These are phyloP conservation scores for Mythimna lalbum DNA, from an alignment of 2,888 invertebrate species.

Conservation along the genomic window DNA sequence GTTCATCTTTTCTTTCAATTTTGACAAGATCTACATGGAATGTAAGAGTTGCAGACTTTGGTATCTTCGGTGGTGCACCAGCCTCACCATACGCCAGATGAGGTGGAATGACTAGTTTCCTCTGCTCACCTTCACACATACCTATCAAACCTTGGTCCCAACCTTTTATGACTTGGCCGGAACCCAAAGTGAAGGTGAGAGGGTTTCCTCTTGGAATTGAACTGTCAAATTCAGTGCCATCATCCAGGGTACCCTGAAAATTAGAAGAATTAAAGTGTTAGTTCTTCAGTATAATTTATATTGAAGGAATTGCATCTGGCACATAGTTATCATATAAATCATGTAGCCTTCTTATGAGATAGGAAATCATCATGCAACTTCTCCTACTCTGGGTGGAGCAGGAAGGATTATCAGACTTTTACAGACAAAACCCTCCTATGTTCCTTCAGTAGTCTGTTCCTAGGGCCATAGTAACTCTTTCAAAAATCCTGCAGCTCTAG, in stretches of 20 bases:
- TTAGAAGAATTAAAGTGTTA: not conserved
- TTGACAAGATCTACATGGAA: constrained; percentile 95
- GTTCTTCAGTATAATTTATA: not conserved
- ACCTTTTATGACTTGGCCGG: constrained; percentile 96
- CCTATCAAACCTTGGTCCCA: constrained; percentile 97
- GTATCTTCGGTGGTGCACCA: constrained; percentile 96
- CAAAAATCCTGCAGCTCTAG: too few species aligned
- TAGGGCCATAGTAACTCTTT: too few species aligned
- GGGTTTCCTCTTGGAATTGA: constrained; percentile 94
- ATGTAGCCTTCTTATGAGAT: too few species aligned
- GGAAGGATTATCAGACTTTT: too few species aligned
- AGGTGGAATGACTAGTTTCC: constrained; percentile 96
- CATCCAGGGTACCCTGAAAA: constrained; percentile 94
- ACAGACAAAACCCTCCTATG: too few species aligned
- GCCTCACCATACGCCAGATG: constrained; percentile 95
- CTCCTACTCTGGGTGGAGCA: too few species aligned
- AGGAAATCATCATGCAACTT: too few species aligned
- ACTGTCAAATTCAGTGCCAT: constrained; percentile 96
- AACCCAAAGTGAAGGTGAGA: constrained; percentile 95
- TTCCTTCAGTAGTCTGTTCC: too few species aligned
- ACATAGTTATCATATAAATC: not conserved
- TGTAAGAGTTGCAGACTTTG: constrained; percentile 94
- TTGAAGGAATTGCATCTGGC: not conserved
- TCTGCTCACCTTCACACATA: constrained; percentile 97
- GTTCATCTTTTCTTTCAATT: constrained; percentile 92